phyloP scores from a whole-genome alignment of 2,113 vertebrate species.

The Neolamprologus cancellatus region DNA sequence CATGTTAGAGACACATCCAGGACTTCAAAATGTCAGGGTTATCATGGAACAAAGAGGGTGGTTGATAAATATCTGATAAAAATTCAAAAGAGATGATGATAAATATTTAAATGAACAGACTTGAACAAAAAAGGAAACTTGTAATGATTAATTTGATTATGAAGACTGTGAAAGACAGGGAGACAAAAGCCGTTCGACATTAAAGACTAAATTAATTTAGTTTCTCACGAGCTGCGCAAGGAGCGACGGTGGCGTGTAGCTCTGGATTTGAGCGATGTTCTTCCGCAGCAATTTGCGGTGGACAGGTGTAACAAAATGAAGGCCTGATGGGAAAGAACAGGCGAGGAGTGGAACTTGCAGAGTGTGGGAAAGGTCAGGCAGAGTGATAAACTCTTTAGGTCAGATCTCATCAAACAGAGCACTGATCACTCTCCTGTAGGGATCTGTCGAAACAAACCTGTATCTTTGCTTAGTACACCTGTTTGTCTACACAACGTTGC shows the following conservation, averaged over 20 bases:
- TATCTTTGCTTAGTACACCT: constrained; percentile 36
- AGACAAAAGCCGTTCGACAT: not conserved
- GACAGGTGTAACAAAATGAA: constrained; percentile 8
- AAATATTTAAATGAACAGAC: constrained; percentile 27
- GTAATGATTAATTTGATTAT: constrained; percentile 7
- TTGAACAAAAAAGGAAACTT: not conserved
- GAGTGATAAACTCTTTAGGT: constrained; percentile 64
- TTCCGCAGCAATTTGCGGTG: not conserved
- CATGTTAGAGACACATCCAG: not conserved
- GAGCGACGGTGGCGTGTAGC: not conserved
- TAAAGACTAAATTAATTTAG: not conserved
- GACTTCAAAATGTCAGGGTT: constrained; percentile 6
- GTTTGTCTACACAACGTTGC: constrained; percentile 38
- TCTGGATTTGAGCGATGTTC: not conserved
- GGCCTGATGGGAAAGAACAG: constrained; percentile 21
- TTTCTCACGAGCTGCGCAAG: not conserved
- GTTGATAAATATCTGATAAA: constrained; percentile 2
- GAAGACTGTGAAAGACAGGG: not conserved
- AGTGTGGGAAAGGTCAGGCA: constrained; percentile 36
- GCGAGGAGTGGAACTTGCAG: not conserved
- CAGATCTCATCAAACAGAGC: constrained; percentile 44
- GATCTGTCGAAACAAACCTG: constrained; percentile 57
- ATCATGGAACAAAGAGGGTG: constrained; percentile 2
- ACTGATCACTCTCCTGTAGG: constrained; percentile 60
- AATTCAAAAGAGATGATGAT: not conserved